Conservation (phyloP, 2,113 vertebrate genomes). For the Smithornis capensis region DNA sequence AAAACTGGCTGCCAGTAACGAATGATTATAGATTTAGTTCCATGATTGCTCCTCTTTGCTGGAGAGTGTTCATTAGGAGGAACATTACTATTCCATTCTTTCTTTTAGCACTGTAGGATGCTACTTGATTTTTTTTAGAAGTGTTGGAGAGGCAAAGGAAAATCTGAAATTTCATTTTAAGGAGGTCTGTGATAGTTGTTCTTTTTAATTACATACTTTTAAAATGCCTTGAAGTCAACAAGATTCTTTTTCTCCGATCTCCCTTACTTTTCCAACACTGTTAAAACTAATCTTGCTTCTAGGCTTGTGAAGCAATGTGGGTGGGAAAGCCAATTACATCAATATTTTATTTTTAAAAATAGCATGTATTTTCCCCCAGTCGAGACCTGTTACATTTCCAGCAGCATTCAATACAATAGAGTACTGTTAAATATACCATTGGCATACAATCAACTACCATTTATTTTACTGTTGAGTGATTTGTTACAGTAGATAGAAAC, state of each 20-base stretch:
- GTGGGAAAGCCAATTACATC: slow-evolving; percentile 73
- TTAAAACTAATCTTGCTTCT: slow-evolving; percentile 66
- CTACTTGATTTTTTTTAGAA: slow-evolving; percentile 6
- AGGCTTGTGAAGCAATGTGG: slow-evolving; percentile 62
- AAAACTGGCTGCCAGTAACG: slow-evolving; percentile 26
- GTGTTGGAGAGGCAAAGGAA: neutral
- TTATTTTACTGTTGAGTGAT: slow-evolving; percentile 73
- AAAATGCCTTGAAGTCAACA: slow-evolving; percentile 54
- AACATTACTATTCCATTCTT: slow-evolving; percentile 51
- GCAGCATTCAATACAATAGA: slow-evolving; percentile 69
- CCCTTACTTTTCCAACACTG: slow-evolving; percentile 55
- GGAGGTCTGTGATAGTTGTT: slow-evolving; percentile 23
- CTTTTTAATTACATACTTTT: slow-evolving; percentile 59
- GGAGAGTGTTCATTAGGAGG: slow-evolving; percentile 41
- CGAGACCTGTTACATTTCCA: slow-evolving; percentile 67
- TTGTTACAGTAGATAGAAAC: slow-evolving; percentile 70
- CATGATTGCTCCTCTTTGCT: slow-evolving; percentile 27
- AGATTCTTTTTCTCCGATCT: slow-evolving; percentile 44
- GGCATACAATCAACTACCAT: slow-evolving; percentile 70
- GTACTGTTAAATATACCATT: slow-evolving; percentile 71
- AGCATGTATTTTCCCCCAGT: slow-evolving; percentile 47
- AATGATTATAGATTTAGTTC: slow-evolving; percentile 69
- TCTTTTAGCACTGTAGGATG: slow-evolving; percentile 29
- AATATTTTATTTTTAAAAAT: slow-evolving; percentile 77
- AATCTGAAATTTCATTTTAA: slow-evolving; percentile 19